phyloP scores from a whole-genome alignment of 2,888 invertebrate species.

The Tineola bisselliella region DNA sequence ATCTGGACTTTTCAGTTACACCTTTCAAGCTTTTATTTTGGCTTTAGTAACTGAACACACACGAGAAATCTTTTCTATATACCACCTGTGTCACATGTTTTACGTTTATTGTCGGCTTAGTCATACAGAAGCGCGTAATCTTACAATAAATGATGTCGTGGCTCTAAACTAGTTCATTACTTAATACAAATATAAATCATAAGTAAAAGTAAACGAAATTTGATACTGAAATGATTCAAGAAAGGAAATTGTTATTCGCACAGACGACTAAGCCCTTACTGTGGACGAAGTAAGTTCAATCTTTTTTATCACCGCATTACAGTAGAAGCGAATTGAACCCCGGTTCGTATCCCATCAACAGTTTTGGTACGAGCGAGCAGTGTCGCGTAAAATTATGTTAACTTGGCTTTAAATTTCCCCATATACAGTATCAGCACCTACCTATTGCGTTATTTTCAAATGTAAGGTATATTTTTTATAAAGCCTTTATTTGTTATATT shows the following conservation, averaged over 20 bases:
- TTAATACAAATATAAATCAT: neutral
- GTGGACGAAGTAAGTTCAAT: conserved; percentile 57
- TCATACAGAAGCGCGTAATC: neutral
- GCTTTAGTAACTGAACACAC: neutral
- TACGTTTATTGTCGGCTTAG: neutral
- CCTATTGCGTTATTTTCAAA: neutral
- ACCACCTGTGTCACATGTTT: neutral
- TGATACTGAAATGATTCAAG: neutral
- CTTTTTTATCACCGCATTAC: conserved; percentile 59
- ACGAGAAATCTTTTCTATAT: neutral
- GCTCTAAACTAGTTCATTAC: neutral
- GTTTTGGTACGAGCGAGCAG: conserved; percentile 35
- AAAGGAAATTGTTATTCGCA: conserved; percentile 12
- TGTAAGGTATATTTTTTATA: neutral
- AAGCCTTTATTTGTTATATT: neutral
- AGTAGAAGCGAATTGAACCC: conserved; percentile 47
- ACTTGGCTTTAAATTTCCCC: conserved; percentile 31
- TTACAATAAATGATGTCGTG: neutral
- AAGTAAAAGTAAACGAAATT: neutral
- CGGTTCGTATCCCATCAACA: conserved; percentile 38
- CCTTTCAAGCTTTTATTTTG: neutral
- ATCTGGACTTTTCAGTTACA: neutral
- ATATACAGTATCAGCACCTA: conserved; percentile 14
- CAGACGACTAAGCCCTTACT: conserved; percentile 30
- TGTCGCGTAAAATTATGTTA: conserved; percentile 61